Conservation (phyloP, 2,113 vertebrate species). For the Ia io region DNA sequence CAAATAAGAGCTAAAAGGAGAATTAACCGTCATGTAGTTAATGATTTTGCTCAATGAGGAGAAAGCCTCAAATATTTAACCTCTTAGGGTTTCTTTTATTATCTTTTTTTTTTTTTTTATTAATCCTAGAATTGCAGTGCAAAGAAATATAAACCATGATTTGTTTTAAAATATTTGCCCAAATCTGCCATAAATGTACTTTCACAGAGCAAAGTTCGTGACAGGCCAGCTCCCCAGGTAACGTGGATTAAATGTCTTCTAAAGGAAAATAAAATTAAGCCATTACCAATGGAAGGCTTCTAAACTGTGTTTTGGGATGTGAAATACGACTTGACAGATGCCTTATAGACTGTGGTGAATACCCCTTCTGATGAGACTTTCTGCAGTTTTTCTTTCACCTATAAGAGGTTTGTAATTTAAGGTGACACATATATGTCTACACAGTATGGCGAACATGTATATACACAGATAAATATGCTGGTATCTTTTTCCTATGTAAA, state of each 20-base stretch:
- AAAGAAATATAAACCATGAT: conserved; percentile 44
- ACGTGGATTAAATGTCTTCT: conserved; percentile 65
- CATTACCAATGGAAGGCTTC: conserved; percentile 62
- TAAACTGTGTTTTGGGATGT: conserved; percentile 62
- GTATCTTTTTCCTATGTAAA: not conserved
- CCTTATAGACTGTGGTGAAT: conserved; percentile 27
- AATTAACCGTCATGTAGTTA: conserved; percentile 63
- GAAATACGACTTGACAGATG: conserved; percentile 49
- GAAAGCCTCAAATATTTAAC: conserved; percentile 52
- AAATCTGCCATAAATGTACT: conserved; percentile 66
- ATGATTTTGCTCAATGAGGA: conserved; percentile 69
- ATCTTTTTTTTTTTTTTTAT: conserved; percentile 46
- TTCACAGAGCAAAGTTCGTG: conserved; percentile 54
- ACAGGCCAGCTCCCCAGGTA: conserved; percentile 69
- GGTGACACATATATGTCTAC: not conserved
- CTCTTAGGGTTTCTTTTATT: conserved; percentile 51
- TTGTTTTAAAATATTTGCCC: conserved; percentile 47
- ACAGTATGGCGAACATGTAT: not conserved
- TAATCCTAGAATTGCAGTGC: conserved; percentile 40
- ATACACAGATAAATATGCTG: not conserved
- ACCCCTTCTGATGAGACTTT: conserved; percentile 62
- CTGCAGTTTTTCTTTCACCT: conserved; percentile 39
- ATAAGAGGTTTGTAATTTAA: not conserved
- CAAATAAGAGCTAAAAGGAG: conserved; percentile 61
- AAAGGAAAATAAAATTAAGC: conserved; percentile 72